Percentiles rank a stretch among this genome's conserved stretches.
phyloP scores from a whole-genome alignment of 2,113 vertebrate species.

The Diadophis punctatus region DNA sequence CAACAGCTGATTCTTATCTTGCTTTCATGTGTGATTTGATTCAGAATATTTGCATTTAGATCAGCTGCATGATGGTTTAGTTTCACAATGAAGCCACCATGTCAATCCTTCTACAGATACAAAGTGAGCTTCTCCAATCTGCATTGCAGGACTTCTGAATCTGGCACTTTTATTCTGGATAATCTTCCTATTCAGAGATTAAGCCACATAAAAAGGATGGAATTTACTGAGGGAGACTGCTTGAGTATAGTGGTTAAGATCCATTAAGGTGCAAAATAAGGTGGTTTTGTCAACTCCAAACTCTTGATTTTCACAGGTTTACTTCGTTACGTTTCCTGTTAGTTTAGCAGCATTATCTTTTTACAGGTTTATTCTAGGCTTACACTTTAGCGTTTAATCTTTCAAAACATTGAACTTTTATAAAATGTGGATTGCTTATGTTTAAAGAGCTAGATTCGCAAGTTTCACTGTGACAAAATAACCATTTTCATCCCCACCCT shows the following conservation, averaged over 20 bases:
- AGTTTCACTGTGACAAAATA: conserved; percentile 1
- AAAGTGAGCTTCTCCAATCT: neutral
- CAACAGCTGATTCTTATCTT: neutral
- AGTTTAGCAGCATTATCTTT: conserved; percentile 40
- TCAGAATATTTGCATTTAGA: neutral
- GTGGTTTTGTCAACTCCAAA: neutral
- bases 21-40: neutral
- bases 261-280: neutral
- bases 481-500: neutral
- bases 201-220: neutral
- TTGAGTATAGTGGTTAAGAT: neutral
- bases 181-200: neutral
- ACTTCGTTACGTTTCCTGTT: conserved; percentile 51
- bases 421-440: neutral
- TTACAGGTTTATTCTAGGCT: conserved; percentile 46
- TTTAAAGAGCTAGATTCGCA: neutral
- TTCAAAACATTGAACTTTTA: neutral
- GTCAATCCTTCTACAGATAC: neutral
- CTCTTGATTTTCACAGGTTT: conserved; percentile 38
- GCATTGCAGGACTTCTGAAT: neutral
- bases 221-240: neutral
- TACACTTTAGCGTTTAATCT: conserved; percentile 29
- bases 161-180: neutral
- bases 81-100: neutral
- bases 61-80: neutral